Evolutionary conservation across 2,113 vertebrate species (phyloP).

Genomic region (Callipepla californica): DNA sequence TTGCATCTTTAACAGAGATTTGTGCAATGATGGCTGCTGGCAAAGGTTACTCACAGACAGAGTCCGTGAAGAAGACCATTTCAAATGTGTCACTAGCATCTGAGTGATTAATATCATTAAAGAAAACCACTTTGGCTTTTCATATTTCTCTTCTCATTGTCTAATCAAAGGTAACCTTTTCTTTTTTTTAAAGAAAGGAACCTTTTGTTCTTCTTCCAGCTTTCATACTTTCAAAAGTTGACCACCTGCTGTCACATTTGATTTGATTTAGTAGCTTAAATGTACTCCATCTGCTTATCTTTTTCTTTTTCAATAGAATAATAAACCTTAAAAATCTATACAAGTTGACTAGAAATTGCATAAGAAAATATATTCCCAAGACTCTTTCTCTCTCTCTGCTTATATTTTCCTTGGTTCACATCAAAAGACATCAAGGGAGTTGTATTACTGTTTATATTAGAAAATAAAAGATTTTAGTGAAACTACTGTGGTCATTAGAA

Average conservation of each 20-base stretch:
- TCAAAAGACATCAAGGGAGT: not conserved
- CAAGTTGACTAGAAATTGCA: not conserved
- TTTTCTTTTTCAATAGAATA: not conserved
- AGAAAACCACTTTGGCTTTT: not conserved
- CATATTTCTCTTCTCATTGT: not conserved
- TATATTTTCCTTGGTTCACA: not conserved
- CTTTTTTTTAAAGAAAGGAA: not conserved
- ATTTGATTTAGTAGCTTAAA: constrained; percentile 56
- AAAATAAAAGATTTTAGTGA: not conserved
- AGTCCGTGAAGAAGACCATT: not conserved
- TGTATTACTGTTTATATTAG: not conserved
- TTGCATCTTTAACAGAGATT: not conserved
- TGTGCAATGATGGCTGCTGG: not conserved
- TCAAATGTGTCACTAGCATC: not conserved
- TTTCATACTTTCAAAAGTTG: not conserved
- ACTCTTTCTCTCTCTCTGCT: not conserved
- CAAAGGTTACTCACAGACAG: not conserved
- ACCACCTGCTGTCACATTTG: constrained; percentile 28
- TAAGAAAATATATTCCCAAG: not conserved
- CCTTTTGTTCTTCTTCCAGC: constrained; percentile 48
- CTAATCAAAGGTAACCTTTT: not conserved
- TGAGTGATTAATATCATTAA: not conserved
- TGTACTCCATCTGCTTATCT: constrained; percentile 20
- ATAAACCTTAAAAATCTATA: not conserved
- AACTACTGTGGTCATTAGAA: not conserved